Percentiles rank a stretch among this genome's conserved stretches.
Conservation (phyloP, 2,888 invertebrate species). For the Mantis religiosa region DNA sequence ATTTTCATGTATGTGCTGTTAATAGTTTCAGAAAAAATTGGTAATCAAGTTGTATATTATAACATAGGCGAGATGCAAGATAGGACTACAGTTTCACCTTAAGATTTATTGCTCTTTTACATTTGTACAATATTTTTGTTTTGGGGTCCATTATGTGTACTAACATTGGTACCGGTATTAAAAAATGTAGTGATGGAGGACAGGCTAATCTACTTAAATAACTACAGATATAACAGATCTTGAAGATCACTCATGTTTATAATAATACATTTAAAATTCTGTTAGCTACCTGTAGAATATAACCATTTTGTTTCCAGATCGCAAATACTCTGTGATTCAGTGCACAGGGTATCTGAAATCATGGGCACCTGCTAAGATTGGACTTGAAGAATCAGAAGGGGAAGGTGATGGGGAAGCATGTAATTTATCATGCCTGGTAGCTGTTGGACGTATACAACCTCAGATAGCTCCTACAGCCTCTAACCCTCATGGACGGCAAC, state of each 20-base stretch:
- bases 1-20: too few species aligned
- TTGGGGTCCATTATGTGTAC: too few species aligned
- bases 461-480: slow-evolving; percentile 44
- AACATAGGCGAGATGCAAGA: too few species aligned
- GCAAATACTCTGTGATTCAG: slow-evolving; percentile 84
- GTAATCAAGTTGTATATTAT: too few species aligned
- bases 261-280: background rate
- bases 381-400: slow-evolving; percentile 62
- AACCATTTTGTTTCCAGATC: slow-evolving; percentile 51
- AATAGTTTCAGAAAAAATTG: too few species aligned
- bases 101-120: too few species aligned
- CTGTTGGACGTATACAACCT: slow-evolving; percentile 73
- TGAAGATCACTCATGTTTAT: background rate
- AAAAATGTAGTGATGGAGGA: too few species aligned
- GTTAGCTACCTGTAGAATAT: background rate
- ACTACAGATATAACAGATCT: too few species aligned
- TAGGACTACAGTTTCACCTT: too few species aligned
- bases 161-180: too few species aligned
- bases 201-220: too few species aligned
- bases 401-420: slow-evolving; percentile 53
- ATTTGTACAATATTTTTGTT: too few species aligned
- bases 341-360: slow-evolving; percentile 92
- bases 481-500: slow-evolving; percentile 40
- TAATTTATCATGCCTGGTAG: slow-evolving; percentile 82
- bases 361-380: slow-evolving; percentile 78